Conservation (phyloP, 1,140 invertebrate genomes). For the Physella acuta region DNA sequence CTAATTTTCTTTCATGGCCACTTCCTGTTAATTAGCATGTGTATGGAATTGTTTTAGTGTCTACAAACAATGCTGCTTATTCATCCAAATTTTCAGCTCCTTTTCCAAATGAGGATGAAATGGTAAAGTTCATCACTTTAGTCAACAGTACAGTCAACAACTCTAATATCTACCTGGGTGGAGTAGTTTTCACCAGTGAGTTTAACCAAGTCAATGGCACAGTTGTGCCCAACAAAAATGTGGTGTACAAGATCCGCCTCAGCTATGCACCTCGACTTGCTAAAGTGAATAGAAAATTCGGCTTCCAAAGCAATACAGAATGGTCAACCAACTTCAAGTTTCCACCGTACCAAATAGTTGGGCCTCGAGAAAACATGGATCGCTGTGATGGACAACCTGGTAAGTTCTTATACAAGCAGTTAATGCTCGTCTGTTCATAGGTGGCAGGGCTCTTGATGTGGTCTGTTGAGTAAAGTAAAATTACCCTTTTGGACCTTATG, state of each 20-base stretch:
- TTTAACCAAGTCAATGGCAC: slow-evolving; percentile 28
- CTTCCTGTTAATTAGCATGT: no score
- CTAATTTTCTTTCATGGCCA: no score
- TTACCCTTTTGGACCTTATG: no score
- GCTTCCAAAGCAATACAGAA: slow-evolving; percentile 56
- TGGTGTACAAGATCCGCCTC: slow-evolving; percentile 66
- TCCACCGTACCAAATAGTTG: slow-evolving; percentile 70
- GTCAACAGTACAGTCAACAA: slow-evolving; percentile 43
- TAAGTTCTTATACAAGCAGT: no score
- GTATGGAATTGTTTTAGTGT: no score
- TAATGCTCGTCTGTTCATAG: no score
- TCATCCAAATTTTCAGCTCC: slow-evolving; percentile 41
- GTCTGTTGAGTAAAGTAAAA: no score
- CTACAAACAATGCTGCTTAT: no score
- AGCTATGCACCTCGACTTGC: slow-evolving; percentile 66
- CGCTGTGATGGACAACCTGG: slow-evolving; percentile 67
- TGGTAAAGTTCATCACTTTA: slow-evolving; percentile 54
- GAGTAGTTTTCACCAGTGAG: slow-evolving; percentile 52
- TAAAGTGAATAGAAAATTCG: slow-evolving; percentile 56
- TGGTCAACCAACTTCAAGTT: slow-evolving; percentile 72
- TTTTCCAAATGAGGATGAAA: slow-evolving; percentile 55
- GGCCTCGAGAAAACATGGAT: slow-evolving; percentile 65
- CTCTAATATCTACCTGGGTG: slow-evolving; percentile 48
- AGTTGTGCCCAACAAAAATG: slow-evolving; percentile 31
- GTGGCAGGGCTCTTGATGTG: no score